Evolutionary conservation across 2,113 vertebrate species (phyloP).

Genomic region (Heliornis fulica): DNA sequence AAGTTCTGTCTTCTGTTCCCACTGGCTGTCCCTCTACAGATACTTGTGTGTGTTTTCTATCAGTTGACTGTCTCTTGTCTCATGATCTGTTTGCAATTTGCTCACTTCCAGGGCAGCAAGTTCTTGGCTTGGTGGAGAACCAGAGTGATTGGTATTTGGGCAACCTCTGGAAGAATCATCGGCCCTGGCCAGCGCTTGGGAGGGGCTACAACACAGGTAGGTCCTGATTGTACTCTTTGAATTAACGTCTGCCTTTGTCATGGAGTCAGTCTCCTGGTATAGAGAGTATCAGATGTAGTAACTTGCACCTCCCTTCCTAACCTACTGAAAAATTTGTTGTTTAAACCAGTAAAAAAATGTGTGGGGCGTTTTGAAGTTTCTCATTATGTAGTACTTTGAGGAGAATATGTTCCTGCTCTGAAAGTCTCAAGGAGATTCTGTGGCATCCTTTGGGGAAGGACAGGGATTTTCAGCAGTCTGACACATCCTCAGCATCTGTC

Average conservation of each 20-base stretch:
- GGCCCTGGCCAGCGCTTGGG: conserved; percentile 94
- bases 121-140: conserved; percentile 96
- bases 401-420: not conserved
- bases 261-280: not conserved
- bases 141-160: conserved; percentile 99
- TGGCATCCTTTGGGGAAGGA: not conserved
- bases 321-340: not conserved
- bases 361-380: not conserved
- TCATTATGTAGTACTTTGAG: not conserved
- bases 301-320: not conserved
- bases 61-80: not conserved
- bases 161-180: conserved; percentile 98
- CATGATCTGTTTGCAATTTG: not conserved
- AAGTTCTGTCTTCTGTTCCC: not conserved
- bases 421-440: not conserved
- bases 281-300: not conserved
- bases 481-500: not conserved
- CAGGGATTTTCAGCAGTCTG: not conserved
- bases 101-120: conserved; percentile 88
- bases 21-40: not conserved
- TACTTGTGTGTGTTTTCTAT: not conserved
- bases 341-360: not conserved
- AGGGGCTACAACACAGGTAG: conserved; percentile 97
- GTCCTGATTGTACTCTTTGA: not conserved
- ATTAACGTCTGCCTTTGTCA: not conserved